Evolutionary conservation across 2,888 invertebrate species (phyloP), one percentile per base, ranked within the genome.

Genomic region (Gastracanthus pulcherrimus): DNA sequence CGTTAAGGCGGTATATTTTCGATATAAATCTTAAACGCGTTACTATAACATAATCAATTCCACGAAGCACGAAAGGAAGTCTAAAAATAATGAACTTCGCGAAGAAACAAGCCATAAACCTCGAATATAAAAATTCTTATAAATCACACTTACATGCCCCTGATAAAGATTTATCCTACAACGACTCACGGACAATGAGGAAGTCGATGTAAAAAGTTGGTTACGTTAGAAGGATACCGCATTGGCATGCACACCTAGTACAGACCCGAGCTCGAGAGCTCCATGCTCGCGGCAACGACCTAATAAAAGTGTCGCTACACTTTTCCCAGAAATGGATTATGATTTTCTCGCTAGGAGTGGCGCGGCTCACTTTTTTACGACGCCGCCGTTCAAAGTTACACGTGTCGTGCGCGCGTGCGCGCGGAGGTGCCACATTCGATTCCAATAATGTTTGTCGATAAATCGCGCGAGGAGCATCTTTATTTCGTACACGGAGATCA

Each of bases 191-290:
- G 66, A 72, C 55, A 74, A 67, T 66, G 9, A 23, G 26, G 45
- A 60, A 48, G 48, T 51, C 34, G 23, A 55, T 29, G 55, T 48
- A 36, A 55, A 31, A 60, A 23, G 55, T 45, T 1, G 29, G 72
- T 60, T 6, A 26, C 23, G 36, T 16, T 16, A 26, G 3, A 16
- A 29, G 58, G 19, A 74, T 74, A 29, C 29, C 19, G 19, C 19
- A 60, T 19, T 36, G 45, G 26, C 75, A 80, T 51, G 79, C 74
- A 51, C 51, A 72, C n/a, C 31, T 78, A 16, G 23, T 55, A 55
- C n/a, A n/a, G n/a, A n/a, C n/a, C n/a, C n/a, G n/a, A n/a, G n/a
- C n/a, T n/a, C 45, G 45, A 45, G 45, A 45, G 13, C 34, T 19
- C 45, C 7, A n/a, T 23, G 23, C 51, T 48, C 5, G 19, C 5